Base-by-base conservation (phyloP, 2,888 invertebrate genomes). In the Parnassius glacialis region DNA sequence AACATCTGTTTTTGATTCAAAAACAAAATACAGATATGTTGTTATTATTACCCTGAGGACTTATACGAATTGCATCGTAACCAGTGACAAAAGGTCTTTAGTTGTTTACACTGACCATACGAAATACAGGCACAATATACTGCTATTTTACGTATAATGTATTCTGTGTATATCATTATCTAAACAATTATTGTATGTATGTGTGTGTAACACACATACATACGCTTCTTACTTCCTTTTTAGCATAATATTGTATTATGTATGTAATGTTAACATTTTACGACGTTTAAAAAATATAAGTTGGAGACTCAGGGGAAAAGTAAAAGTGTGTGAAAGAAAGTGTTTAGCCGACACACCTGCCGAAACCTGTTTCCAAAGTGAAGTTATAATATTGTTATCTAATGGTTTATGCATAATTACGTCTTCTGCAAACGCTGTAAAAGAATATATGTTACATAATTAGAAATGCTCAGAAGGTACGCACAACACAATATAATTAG, bases 281-380 rank as follows among this genome's bases (percentile, higher is more conserved):
- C 34, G 34, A 34, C 3, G 10, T 25, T 42, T 43, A 11, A 43
- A n/a, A 54, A 16, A 54, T 43, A 42, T 10, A 53, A 53, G 7
- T 41, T 41, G 9, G 53, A n/a, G n/a, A 41, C n/a, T 20, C 16
- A 10, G 42, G 43, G 25, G 58, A 60, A 55, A 60, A 60, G 60
- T 60, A 60, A 59, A 59, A 59, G 59, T 54, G 45, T 60, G 54
- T n/a, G 55, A 54, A 60, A 55, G 60, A 55, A 60, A 60, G 60
- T 50, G 48, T 60, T 25, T n/a, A 55, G 12, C 5, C 13, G 52
- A 2, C 25, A 47, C 42, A 16, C 34, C 2, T 12, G 10, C 11
- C 42, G 43, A 53, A 54, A 60, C 54, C 54, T 50, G 60, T 45
- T 55, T 43, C 9, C 42, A 42, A 48, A n/a, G 48, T 48, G 11